Conservation (phyloP, 2,888 invertebrate genomes). For the Cosmopolites sordidus region DNA sequence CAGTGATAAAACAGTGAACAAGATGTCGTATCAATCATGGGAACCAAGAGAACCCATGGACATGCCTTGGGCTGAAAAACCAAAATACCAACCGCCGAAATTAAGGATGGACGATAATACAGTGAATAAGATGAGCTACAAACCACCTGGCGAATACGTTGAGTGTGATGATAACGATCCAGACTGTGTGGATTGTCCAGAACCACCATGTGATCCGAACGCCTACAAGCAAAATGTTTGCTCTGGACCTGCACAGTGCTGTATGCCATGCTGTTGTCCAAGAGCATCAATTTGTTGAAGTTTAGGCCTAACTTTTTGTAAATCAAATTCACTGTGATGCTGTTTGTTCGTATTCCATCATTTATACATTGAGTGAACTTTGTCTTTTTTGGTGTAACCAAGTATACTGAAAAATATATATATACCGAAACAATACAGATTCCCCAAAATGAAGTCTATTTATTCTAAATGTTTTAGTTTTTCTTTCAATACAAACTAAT, state of each 20-base stretch:
- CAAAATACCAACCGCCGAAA: slow-evolving; percentile 46
- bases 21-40: slow-evolving; percentile 52
- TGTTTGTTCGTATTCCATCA: background rate
- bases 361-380: background rate
- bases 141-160: slow-evolving; percentile 57
- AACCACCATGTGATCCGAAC: slow-evolving; percentile 34
- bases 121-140: slow-evolving; percentile 58
- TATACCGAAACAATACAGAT: too few relatives aligned
- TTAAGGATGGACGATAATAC: slow-evolving; percentile 55
- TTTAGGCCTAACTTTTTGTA: background rate
- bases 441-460: too few relatives aligned
- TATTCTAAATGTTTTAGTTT: too few relatives aligned
- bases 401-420: too few relatives aligned
- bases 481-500: too few relatives aligned
- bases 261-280: slow-evolving; percentile 44
- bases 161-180: slow-evolving; percentile 55
- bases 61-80: slow-evolving; percentile 48
- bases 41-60: slow-evolving; percentile 44
- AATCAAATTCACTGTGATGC: background rate
- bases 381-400: too few relatives aligned
- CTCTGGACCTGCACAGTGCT: slow-evolving; percentile 34
- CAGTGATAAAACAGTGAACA: slow-evolving; percentile 43
- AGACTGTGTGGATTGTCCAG: slow-evolving; percentile 50
- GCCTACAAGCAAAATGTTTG: slow-evolving; percentile 20
- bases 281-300: slow-evolving; percentile 42